A percentile compares a stretch with the other conserved stretches of the same genome.
These are phyloP conservation scores for Hylyphantes graminicola DNA, from an alignment of 1,140 invertebrate species.

Conservation along the genomic window DNA sequence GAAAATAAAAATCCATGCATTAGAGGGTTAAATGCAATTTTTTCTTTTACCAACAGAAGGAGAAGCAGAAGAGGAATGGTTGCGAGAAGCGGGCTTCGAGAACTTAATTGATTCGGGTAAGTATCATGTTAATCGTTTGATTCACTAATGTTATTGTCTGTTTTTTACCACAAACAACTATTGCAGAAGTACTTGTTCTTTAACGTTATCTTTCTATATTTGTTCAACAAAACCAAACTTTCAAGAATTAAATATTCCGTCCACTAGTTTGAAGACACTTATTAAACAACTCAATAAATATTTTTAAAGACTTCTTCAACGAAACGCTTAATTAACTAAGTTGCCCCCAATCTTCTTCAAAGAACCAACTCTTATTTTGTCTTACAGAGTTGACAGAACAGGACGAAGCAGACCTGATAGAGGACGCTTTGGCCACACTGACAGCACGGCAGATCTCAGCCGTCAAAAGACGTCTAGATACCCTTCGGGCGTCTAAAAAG, in stretches of 20 bases:
- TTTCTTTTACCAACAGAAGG: constrained; percentile 37
- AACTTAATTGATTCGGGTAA: constrained; percentile 48
- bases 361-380: neutral
- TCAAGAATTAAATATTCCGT: too few species aligned
- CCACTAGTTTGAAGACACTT: too few species aligned
- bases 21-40: neutral
- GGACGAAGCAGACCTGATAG: constrained; percentile 21
- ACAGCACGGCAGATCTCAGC: constrained; percentile 31
- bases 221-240: too few species aligned
- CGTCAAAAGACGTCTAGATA: constrained; percentile 42
- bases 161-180: too few species aligned
- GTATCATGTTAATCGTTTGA: neutral
- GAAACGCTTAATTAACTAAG: too few species aligned
- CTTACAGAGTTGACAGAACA: constrained; percentile 37
- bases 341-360: too few species aligned
- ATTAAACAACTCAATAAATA: too few species aligned
- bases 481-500: constrained; percentile 50
- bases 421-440: constrained; percentile 34
- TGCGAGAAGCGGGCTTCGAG: constrained; percentile 50
- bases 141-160: too few species aligned
- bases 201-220: too few species aligned
- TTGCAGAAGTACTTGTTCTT: too few species aligned
- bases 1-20: neutral
- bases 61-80: constrained; percentile 56
- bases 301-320: too few species aligned